These are phyloP conservation scores for Spea multiplicata DNA, from an alignment of 2,113 vertebrate species.

Conservation along the genomic window DNA sequence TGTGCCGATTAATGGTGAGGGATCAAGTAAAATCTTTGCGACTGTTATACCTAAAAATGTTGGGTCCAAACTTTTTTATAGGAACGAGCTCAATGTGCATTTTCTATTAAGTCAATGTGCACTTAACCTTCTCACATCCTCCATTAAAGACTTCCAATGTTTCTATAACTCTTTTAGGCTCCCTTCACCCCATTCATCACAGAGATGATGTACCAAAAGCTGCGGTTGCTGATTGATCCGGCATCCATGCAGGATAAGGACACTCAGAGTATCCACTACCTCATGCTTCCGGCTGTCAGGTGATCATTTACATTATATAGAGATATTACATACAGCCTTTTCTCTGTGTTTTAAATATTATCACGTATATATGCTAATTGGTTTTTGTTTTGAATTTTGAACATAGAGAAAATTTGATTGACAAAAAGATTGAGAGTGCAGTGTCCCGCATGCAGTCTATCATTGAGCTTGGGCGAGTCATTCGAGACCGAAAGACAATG, in stretches of 20 bases:
- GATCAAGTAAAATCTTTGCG: too few relatives aligned
- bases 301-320: conserved; percentile 48
- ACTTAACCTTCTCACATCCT: too few relatives aligned
- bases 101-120: too few relatives aligned
- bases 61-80: too few relatives aligned
- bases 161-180: conserved; percentile 70
- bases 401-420: conserved; percentile 83
- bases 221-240: conserved; percentile 83
- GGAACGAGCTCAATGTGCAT: too few relatives aligned
- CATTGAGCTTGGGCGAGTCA: conserved; percentile 94
- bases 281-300: conserved; percentile 92
- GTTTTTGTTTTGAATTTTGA: conserved; percentile 40
- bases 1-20: conserved; percentile 98
- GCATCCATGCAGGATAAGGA: conserved; percentile 84
- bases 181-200: conserved; percentile 98
- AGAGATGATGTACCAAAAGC: conserved; percentile 97
- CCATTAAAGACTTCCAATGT: not conserved
- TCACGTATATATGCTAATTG: too few relatives aligned
- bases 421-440: conserved; percentile 88
- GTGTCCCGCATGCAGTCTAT: conserved; percentile 95
- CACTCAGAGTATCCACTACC: conserved; percentile 90
- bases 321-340: not conserved
- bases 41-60: too few relatives aligned
- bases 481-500: conserved; percentile 92
- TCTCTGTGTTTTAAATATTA: too few relatives aligned